Percentiles rank a stretch among this genome's conserved stretches.
phyloP scores from a whole-genome alignment of 1,140 invertebrate species.

The Tetranychus urticae region DNA sequence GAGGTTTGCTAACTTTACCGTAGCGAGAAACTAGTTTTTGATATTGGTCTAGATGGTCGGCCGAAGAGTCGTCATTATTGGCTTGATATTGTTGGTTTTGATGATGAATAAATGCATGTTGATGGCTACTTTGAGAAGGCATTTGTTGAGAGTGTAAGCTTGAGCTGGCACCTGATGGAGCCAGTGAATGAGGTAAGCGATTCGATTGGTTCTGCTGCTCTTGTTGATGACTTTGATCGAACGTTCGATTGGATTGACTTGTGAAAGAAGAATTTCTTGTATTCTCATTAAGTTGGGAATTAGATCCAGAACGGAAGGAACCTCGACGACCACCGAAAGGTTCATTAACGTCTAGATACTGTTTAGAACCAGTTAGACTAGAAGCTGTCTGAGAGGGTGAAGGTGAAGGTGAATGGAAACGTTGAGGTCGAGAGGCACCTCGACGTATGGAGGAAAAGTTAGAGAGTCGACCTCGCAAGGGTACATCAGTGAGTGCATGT shows the following conservation, averaged over 20 bases:
- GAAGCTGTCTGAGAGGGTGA: neutral
- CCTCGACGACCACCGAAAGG: slow-evolving; percentile 14
- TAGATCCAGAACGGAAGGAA: slow-evolving; percentile 1
- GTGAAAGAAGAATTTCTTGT: neutral
- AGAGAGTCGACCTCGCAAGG: slow-evolving; percentile 6
- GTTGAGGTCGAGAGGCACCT: neutral
- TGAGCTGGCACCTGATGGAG: neutral
- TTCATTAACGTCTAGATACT: slow-evolving; percentile 8
- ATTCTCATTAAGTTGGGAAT: neutral
- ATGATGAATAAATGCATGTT: slow-evolving; percentile 9
- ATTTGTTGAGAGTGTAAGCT: too few relatives aligned
- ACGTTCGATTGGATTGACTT: neutral
- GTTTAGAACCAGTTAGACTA: neutral
- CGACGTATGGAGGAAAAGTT: slow-evolving; percentile 4
- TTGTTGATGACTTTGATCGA: neutral
- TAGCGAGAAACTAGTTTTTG: neutral
- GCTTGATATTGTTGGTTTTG: neutral
- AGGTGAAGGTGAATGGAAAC: neutral
- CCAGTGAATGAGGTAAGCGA: neutral
- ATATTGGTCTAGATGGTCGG: slow-evolving; percentile 68
- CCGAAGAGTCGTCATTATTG: slow-evolving; percentile 10
- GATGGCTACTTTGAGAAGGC: neutral
- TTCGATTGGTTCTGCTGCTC: neutral
- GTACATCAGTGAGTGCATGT: neutral
- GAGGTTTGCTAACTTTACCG: neutral